These are phyloP conservation scores for Saturnia japonica DNA, from an alignment of 2,888 invertebrate genomes.

Conservation along the genomic window DNA sequence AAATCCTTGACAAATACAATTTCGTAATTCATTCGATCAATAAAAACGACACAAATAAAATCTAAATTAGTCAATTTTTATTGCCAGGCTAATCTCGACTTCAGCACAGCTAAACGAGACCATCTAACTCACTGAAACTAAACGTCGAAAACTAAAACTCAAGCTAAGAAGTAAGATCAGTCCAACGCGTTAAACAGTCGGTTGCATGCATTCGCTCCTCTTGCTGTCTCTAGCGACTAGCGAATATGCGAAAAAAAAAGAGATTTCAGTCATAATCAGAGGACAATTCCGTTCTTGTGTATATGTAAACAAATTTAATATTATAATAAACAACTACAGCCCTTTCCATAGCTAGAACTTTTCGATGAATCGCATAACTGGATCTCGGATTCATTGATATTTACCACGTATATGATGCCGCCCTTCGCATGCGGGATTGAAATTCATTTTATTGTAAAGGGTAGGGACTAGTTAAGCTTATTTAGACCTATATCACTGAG, in stretches of 20 bases:
- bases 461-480: too few relatives aligned
- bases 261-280: too few relatives aligned
- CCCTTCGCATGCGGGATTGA: too few relatives aligned
- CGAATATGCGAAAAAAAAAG: neutral
- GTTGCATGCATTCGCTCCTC: neutral
- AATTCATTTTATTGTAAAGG: too few relatives aligned
- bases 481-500: too few relatives aligned
- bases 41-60: constrained; percentile 12
- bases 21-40: neutral
- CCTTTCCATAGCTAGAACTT: too few relatives aligned
- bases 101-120: neutral
- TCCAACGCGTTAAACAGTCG: neutral
- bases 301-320: too few relatives aligned
- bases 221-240: neutral
- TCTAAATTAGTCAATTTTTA: constrained; percentile 11
- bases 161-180: neutral
- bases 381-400: too few relatives aligned
- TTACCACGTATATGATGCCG: too few relatives aligned
- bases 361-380: too few relatives aligned
- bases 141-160: neutral
- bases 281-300: too few relatives aligned
- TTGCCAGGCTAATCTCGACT: constrained; percentile 3
- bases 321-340: too few relatives aligned
- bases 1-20: neutral
- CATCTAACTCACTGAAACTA: neutral